A percentile compares a stretch with the other conserved stretches of the same genome.
Evolutionary conservation across 2,113 vertebrate genomes (phyloP).

Genomic region (Rhabdornis inornatus): DNA sequence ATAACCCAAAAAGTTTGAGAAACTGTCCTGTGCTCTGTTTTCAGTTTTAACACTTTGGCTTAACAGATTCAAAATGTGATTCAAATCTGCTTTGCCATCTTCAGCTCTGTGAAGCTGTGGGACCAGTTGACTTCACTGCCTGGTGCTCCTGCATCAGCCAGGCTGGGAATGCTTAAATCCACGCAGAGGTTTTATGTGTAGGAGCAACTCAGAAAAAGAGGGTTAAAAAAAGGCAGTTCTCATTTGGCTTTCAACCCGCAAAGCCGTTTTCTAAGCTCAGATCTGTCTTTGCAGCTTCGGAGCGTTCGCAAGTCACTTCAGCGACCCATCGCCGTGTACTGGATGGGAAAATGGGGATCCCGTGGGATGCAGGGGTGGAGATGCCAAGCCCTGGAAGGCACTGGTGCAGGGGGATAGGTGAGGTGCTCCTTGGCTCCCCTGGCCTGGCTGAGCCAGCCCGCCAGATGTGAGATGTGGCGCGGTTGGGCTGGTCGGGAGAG

Average conservation of each 20-base stretch:
- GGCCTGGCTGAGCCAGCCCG: background rate
- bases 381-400: rapidly evolving
- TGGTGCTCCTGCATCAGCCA: background rate
- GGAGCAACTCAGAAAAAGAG: background rate
- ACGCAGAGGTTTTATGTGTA: rapidly evolving
- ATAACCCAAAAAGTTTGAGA: background rate
- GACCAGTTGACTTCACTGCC: background rate
- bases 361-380: background rate
- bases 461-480: background rate
- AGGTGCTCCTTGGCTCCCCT: background rate
- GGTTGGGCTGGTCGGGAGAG: background rate
- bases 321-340: rapidly evolving
- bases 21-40: background rate
- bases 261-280: background rate
- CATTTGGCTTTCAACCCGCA: background rate
- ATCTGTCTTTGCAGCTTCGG: rapidly evolving
- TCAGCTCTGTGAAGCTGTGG: background rate
- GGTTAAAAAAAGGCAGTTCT: background rate
- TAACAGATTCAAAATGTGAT: background rate
- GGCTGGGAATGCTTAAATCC: background rate
- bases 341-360: rapidly evolving
- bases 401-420: rapidly evolving
- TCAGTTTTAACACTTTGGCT: background rate
- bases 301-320: rapidly evolving
- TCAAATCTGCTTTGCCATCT: background rate